Evolutionary conservation across 2,797 vertebrate genomes (phyloP), one percentile per base, ranked within the genome.

Genomic region (Cuniculus paca): DNA sequence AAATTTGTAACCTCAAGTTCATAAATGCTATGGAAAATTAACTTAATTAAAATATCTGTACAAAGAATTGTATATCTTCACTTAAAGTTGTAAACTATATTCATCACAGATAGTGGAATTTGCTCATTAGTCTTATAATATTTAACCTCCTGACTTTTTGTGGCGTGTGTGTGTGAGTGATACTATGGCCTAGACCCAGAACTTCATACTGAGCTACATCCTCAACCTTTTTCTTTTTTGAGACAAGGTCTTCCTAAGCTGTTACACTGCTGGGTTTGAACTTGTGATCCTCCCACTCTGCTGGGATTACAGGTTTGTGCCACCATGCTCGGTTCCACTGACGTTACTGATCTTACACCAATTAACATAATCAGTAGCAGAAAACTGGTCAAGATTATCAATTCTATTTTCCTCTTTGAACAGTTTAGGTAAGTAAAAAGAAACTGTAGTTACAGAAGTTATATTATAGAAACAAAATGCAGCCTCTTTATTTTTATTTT

Each of bases 11-110:
- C 34, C 39, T 80, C 60, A 24, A 75, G 14, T 83, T 68, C 82
- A 74, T 52, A 54, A 91, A 90, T 61, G 34, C 39, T 77, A 83
- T 34, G 70, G 36, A 90, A 96, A 96, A 95, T 36, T 83, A 63
- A 12, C 4, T 91, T 95, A 86, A 56, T 75, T 91, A 97, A 96
- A 96, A 93, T 61, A 89, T 36, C 50, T 95, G 84, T 82, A 95
- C 19, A 42, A 85, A 48, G 24, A 93, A 88, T 31, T 61, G 2
- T 78, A 48, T 39, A 1, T 52, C 65, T 93, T 95, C 50, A 77
- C 39, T 87, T 91, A 78, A 83, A 78, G 58, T 24, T 82, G 1
- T 81, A 87, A 91, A 48, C 74, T 96, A 61, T 65, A 86, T 86
- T 91, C 90, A 90, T 36, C 81, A 91, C 17, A 93, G 58, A 78